Conservation (phyloP, 2,797 vertebrate genomes). For the Orientallactaga sibirica region DNA sequence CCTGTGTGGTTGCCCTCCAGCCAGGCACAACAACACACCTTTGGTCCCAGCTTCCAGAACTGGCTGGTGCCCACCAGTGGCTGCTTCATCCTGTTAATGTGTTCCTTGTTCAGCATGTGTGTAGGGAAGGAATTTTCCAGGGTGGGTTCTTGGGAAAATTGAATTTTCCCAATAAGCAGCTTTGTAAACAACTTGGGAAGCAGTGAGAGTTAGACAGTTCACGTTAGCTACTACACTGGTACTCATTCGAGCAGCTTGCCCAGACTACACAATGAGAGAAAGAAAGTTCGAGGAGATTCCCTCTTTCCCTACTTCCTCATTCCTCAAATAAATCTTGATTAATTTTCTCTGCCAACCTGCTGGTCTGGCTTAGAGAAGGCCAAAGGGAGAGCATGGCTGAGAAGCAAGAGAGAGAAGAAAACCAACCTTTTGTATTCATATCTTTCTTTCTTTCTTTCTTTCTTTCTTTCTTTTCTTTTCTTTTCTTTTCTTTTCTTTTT, state of each 20-base stretch:
- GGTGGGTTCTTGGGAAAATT: conserved; percentile 45
- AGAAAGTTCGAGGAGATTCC: not conserved
- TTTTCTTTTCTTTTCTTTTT: no score
- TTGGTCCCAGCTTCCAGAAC: conserved; percentile 4
- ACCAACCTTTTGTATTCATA: not conserved
- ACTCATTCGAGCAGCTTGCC: not conserved
- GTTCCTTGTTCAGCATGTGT: not conserved
- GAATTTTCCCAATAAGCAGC: conserved; percentile 55
- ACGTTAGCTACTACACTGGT: not conserved
- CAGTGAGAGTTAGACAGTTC: not conserved
- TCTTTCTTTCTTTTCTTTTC: no score
- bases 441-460: no score
- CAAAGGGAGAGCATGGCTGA: not conserved
- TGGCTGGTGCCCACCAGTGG: not conserved
- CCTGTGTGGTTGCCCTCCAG: not conserved
- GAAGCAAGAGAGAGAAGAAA: not conserved
- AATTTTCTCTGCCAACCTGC: not conserved
- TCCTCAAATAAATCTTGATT: not conserved
- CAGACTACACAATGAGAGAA: not conserved
- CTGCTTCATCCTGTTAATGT: not conserved
- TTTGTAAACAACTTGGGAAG: conserved; percentile 20
- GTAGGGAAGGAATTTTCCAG: conserved; percentile 45
- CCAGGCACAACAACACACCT: conserved; percentile 50
- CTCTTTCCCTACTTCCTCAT: not conserved
- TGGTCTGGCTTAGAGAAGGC: not conserved